A percentile compares a stretch with the other conserved stretches of the same genome.
These are phyloP conservation scores for Colistium nudipinnis DNA, from an alignment of 2,113 vertebrate species.

Conservation along the genomic window DNA sequence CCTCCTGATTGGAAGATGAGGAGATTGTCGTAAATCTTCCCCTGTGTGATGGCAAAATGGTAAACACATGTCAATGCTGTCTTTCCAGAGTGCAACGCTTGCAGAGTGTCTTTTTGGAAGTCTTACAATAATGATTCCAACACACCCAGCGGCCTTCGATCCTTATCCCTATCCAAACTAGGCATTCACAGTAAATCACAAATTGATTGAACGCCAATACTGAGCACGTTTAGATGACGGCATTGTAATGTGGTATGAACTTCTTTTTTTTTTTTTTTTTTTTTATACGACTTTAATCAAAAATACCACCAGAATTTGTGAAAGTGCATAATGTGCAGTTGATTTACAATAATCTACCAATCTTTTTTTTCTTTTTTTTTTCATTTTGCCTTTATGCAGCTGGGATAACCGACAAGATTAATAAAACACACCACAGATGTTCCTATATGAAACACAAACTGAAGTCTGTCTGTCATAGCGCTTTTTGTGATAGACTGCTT, in stretches of 20 bases:
- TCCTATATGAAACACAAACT: conserved; percentile 39
- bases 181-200: conserved; percentile 42
- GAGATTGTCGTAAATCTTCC: conserved; percentile 66
- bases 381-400: not conserved
- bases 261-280: no score
- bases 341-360: conserved; percentile 9
- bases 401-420: conserved; percentile 7
- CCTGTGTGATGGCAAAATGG: conserved; percentile 66
- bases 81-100: conserved; percentile 47
- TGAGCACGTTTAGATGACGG: conserved; percentile 19
- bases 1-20: conserved; percentile 71
- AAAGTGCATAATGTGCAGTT: not conserved
- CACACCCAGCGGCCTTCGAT: conserved; percentile 36
- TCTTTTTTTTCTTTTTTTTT: not conserved
- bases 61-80: conserved; percentile 72
- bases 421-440: conserved; percentile 27
- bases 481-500: not conserved
- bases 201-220: conserved; percentile 33
- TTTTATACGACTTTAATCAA: not conserved
- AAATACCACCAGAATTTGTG: conserved; percentile 4
- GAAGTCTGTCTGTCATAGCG: conserved; percentile 24
- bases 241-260: not conserved
- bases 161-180: conserved; percentile 31
- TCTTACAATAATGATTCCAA: conserved; percentile 45
- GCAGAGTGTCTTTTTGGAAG: conserved; percentile 45